These are phyloP conservation scores for Monoplex corrugatus DNA, from an alignment of 2,888 invertebrate genomes.

Conservation along the genomic window DNA sequence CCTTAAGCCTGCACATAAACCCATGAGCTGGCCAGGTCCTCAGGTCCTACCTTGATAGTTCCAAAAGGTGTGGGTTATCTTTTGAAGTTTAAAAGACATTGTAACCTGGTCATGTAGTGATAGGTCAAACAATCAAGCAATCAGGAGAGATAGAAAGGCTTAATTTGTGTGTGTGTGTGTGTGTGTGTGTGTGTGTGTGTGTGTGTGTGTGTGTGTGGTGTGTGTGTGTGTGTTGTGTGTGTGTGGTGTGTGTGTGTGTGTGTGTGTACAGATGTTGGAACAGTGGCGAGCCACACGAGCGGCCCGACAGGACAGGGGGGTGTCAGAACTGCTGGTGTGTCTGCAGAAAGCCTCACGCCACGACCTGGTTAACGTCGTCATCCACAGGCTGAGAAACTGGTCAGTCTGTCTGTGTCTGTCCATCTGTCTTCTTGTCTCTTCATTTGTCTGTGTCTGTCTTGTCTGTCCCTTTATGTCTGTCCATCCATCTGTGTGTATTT, in stretches of 20 bases:
- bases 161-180: neutral
- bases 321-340: slow-evolving; percentile 59
- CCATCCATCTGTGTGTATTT: neutral
- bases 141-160: no score
- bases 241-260: neutral
- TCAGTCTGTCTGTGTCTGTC: slow-evolving; percentile 35
- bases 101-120: no score
- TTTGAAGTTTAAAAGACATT: no score
- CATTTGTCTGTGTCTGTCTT: neutral
- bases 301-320: slow-evolving; percentile 59
- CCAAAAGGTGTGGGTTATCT: no score
- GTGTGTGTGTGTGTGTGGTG: neutral
- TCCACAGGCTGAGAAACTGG: slow-evolving; percentile 56
- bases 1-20: no score
- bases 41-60: no score
- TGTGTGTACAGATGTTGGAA: slow-evolving; percentile 53
- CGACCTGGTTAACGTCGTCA: slow-evolving; percentile 52
- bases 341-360: slow-evolving; percentile 53
- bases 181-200: neutral
- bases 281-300: slow-evolving; percentile 58
- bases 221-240: neutral
- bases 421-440: neutral
- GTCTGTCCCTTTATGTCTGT: neutral
- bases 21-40: no score
- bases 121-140: no score